phyloP scores from a whole-genome alignment of 23 tunicate species.

The Trididemnum clinides region DNA sequence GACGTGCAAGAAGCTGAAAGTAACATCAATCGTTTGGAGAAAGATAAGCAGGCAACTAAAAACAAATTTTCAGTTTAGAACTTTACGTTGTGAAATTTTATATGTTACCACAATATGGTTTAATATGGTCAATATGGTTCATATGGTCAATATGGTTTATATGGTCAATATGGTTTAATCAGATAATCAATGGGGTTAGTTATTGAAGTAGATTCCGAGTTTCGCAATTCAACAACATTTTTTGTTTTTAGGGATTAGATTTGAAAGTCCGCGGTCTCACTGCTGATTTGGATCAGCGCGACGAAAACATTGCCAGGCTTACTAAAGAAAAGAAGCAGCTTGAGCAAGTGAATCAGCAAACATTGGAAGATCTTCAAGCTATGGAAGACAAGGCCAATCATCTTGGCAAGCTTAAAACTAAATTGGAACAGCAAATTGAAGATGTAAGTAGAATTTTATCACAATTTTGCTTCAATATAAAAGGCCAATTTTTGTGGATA shows the following conservation, averaged over 20 bases:
- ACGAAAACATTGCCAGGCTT: constrained; percentile 67
- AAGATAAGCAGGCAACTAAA: constrained; percentile 90
- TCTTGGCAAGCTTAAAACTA: constrained; percentile 90
- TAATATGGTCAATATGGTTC: too few species aligned
- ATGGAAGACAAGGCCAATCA: constrained; percentile 98
- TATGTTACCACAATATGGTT: too few species aligned
- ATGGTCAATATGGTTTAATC: too few species aligned
- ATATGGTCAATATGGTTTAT: too few species aligned
- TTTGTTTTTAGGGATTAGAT: constrained; percentile 63
- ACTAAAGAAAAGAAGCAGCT: constrained; percentile 88
- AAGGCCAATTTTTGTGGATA: too few species aligned
- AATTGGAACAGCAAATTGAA: constrained; percentile 89
- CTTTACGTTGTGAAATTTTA: too few species aligned
- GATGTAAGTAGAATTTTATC: constrained; percentile 91
- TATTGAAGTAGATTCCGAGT: too few species aligned
- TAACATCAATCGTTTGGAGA: constrained; percentile 74
- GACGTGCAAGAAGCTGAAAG: constrained; percentile 91
- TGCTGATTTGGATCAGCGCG: constrained; percentile 80
- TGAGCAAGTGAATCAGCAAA: constrained; percentile 93
- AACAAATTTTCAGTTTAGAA: too few species aligned
- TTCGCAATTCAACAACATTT: too few species aligned
- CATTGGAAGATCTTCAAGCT: constrained; percentile 94
- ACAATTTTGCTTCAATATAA: too few species aligned
- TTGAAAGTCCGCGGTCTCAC: constrained; percentile 66
- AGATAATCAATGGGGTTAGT: too few species aligned